Evolutionary conservation across 2,113 vertebrate genomes (phyloP).

Genomic region (Vombatus ursinus): DNA sequence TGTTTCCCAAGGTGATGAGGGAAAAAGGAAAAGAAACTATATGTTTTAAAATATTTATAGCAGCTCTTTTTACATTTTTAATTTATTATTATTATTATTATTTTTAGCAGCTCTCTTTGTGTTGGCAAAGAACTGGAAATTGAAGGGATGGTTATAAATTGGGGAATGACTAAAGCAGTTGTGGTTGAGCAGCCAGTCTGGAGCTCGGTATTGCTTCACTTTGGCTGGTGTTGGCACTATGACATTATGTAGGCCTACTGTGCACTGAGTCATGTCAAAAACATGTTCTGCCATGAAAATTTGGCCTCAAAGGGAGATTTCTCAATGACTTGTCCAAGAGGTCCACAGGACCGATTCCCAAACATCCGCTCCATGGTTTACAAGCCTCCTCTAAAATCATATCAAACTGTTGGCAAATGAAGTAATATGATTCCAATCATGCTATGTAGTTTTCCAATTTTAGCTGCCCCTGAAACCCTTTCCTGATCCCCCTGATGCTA

Average conservation of each 20-base stretch:
- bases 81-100: too few relatives aligned
- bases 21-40: too few relatives aligned
- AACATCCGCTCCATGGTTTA: background rate
- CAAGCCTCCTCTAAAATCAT: background rate
- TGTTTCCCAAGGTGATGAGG: too few relatives aligned
- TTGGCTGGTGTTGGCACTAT: background rate
- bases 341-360: background rate
- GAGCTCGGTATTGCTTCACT: background rate
- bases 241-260: background rate
- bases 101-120: too few relatives aligned
- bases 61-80: too few relatives aligned
- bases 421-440: rapidly evolving
- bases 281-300: background rate
- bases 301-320: rapidly evolving
- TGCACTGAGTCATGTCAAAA: background rate
- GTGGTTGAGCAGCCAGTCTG: background rate
- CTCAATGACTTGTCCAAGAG: rapidly evolving
- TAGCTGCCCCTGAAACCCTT: background rate
- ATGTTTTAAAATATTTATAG: too few relatives aligned
- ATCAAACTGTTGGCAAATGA: background rate
- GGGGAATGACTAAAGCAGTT: too few relatives aligned
- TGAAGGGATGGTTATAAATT: too few relatives aligned
- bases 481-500: too few relatives aligned
- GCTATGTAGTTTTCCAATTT: background rate
- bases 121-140: too few relatives aligned